Evolutionary conservation across 1,140 invertebrate genomes (phyloP), one percentile per base, ranked within the genome.

Genomic region (Atta texana): DNA sequence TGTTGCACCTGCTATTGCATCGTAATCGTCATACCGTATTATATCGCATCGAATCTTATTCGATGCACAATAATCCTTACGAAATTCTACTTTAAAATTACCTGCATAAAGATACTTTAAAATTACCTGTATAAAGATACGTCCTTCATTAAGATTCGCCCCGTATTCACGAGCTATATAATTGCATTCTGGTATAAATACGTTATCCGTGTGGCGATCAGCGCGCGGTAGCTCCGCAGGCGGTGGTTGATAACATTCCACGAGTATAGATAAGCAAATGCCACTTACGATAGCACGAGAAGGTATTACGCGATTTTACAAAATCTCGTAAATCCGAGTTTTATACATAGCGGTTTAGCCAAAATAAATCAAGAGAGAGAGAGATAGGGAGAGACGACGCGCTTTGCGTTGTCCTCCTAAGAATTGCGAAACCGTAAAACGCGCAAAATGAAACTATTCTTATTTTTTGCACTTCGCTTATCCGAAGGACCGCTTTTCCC

Each of bases 1-100:
- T 72, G 44, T 74, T 86, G 57, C 39, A 34, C 55, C n/a, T 34
- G 71, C 74, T 51, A 75, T 64, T 77, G 72, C 82, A 10, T 16
- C 31, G 57, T 66, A 18, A n/a, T 3, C 24, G n/a, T 24, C 21
- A 4, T 8, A 39, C 31, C 49, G 16, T 5, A 74, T 4, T 12
- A 44, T 14, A 49, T 59, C 24, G 63, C 53, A 80, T 55, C 51
- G 63, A 86, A 90, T 4, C 72, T 78, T 86, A 84, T 87, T 81
- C 69, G 59, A 87, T 49, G 76, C 49, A 71, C 63, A 64, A 88
- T 92, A 91, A 92, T 93, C 87, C 87, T 88, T 68, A 1, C 59
- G 21, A 88, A 74, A 81, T 16, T 0, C 49, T 85, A 87, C 88
- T 92, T 92, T 28, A 51, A 69, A 92, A 31, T 6, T 24, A 12